phyloP scores from a whole-genome alignment of 2,888 invertebrate genomes.

The Catocala sponsa region DNA sequence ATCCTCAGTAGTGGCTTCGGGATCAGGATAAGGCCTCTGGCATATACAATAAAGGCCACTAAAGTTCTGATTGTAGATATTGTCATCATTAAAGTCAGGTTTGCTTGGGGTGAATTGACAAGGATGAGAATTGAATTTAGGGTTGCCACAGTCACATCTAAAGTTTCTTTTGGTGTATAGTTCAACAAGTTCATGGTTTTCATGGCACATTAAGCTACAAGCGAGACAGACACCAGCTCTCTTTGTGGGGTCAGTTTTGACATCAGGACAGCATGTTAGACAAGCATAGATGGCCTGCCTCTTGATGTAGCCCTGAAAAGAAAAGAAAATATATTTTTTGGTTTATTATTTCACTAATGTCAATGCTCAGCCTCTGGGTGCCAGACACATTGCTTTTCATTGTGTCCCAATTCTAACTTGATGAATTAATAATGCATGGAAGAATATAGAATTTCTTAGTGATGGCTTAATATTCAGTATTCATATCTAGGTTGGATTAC shows the following conservation, averaged over 20 bases:
- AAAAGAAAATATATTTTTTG: conserved; percentile 5
- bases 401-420: too few species aligned
- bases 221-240: conserved; percentile 97
- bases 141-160: conserved; percentile 98
- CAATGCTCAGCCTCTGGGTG: too few species aligned
- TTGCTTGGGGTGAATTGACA: conserved; percentile 91
- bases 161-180: conserved; percentile 98
- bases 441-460: too few species aligned
- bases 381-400: too few species aligned
- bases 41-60: conserved; percentile 97
- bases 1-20: conserved; percentile 93
- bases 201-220: conserved; percentile 98
- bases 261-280: conserved; percentile 93
- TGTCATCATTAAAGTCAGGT: conserved; percentile 90
- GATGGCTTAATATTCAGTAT: too few species aligned
- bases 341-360: too few species aligned
- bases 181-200: conserved; percentile 97
- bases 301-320: conserved; percentile 94
- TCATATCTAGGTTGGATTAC: too few species aligned
- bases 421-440: too few species aligned
- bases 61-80: conserved; percentile 98
- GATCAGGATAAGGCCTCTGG: conserved; percentile 97
- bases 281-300: conserved; percentile 98
- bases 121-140: conserved; percentile 90
- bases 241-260: conserved; percentile 86